Conservation (phyloP, 2,797 vertebrate genomes). For the Vultur gryphus region DNA sequence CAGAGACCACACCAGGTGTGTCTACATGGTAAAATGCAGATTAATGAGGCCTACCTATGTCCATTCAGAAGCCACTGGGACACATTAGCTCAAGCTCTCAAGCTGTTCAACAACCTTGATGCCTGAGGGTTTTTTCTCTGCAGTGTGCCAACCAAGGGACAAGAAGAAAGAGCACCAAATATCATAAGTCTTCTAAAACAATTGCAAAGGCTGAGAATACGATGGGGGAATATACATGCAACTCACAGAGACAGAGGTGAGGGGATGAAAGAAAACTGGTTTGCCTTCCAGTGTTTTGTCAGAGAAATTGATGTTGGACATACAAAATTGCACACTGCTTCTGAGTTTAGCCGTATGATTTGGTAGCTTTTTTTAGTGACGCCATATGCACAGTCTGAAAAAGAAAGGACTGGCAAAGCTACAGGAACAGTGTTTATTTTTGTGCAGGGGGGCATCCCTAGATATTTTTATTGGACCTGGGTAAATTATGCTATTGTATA, state of each 20-base stretch:
- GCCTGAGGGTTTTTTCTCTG: neutral
- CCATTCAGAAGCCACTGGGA: neutral
- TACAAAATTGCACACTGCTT: neutral
- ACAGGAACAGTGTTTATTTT: neutral
- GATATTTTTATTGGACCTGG: neutral
- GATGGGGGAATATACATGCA: neutral
- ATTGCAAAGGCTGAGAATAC: neutral
- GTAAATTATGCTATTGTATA: neutral
- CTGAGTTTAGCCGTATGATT: neutral
- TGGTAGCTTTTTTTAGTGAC: constrained; percentile 7
- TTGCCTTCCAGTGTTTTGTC: constrained; percentile 6
- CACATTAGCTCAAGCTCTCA: neutral
- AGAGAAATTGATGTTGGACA: neutral
- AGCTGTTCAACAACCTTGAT: neutral
- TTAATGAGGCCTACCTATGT: neutral
- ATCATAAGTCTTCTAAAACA: neutral
- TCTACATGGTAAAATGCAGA: neutral
- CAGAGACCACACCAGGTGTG: neutral
- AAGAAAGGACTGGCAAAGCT: constrained; percentile 5
- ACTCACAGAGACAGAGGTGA: neutral
- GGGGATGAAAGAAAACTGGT: neutral
- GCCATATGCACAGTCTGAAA: neutral
- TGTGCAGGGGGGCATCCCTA: neutral
- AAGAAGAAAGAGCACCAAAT: neutral
- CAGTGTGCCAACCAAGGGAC: neutral